Percentiles rank a stretch among this genome's conserved stretches.
phyloP scores from a whole-genome alignment of 2,888 invertebrate genomes.

The Criorhina ranunculi region DNA sequence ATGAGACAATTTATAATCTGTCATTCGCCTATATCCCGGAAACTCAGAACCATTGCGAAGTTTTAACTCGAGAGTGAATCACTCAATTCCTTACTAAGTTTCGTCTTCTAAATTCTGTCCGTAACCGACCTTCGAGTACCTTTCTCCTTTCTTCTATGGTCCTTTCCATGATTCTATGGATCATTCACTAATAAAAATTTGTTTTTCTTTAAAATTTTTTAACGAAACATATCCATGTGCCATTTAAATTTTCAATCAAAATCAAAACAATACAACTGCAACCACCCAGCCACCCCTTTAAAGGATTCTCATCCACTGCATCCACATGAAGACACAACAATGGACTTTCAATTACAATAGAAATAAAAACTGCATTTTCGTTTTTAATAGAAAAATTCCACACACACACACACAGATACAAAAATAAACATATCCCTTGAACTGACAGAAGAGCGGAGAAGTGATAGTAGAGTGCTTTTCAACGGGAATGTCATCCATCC shows the following conservation, averaged over 20 bases:
- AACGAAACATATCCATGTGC: not conserved
- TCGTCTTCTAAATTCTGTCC: too few species aligned
- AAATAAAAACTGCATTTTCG: constrained; percentile 26
- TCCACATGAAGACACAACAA: not conserved
- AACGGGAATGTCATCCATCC: constrained; percentile 19
- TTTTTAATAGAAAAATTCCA: constrained; percentile 48
- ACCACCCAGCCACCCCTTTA: not conserved
- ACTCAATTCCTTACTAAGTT: too few species aligned
- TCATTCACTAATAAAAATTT: not conserved
- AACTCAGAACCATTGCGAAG: too few species aligned
- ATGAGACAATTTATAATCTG: too few species aligned
- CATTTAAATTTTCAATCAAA: not conserved
- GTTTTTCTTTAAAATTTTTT: not conserved
- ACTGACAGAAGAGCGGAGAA: not conserved
- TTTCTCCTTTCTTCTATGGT: too few species aligned
- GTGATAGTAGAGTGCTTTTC: constrained; percentile 3
- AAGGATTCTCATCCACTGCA: not conserved
- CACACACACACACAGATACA: not conserved
- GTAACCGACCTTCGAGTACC: too few species aligned
- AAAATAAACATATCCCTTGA: not conserved
- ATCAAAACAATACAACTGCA: not conserved
- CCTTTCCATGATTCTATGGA: not conserved
- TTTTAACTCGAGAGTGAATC: too few species aligned
- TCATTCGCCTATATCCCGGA: too few species aligned
- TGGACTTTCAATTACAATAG: constrained; percentile 18